Percentiles rank a stretch among this genome's conserved stretches.
These are phyloP conservation scores for Corella eumyota DNA, from an alignment of 23 tunicate species.

Conservation along the genomic window DNA sequence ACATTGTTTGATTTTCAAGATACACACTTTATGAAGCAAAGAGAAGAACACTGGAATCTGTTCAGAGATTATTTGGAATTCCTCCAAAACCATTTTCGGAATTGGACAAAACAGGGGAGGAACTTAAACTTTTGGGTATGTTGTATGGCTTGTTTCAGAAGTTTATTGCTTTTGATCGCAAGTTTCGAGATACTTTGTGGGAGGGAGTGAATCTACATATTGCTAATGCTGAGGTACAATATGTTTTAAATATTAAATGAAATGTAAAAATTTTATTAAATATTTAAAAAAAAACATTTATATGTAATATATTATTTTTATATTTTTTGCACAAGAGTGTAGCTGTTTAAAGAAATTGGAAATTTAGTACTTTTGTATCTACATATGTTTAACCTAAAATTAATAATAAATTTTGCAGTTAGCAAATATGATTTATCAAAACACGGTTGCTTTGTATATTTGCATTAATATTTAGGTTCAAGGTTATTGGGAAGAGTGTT, in stretches of 20 bases:
- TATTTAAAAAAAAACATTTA: background rate
- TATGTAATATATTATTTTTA: background rate
- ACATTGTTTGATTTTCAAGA: too few relatives aligned
- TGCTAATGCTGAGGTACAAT: slow-evolving; percentile 49
- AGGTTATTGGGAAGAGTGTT: slow-evolving; percentile 87
- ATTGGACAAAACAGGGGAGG: slow-evolving; percentile 85
- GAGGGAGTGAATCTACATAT: slow-evolving; percentile 62
- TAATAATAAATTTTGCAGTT: too few relatives aligned
- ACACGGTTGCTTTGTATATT: too few relatives aligned
- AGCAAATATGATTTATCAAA: too few relatives aligned
- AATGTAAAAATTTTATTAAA: background rate
- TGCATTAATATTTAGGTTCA: too few relatives aligned
- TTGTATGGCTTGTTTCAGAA: slow-evolving; percentile 77
- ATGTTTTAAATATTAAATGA: too few relatives aligned
- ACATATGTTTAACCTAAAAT: too few relatives aligned
- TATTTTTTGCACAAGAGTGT: too few relatives aligned
- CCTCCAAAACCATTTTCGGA: slow-evolving; percentile 81
- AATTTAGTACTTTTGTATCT: too few relatives aligned
- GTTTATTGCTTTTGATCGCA: slow-evolving; percentile 75
- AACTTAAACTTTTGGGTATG: slow-evolving; percentile 69
- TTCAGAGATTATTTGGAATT: slow-evolving; percentile 71
- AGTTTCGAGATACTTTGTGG: slow-evolving; percentile 85
- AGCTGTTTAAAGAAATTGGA: too few relatives aligned
- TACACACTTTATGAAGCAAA: slow-evolving; percentile 72
- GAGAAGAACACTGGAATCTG: slow-evolving; percentile 65